Evolutionary conservation across 2,888 invertebrate genomes (phyloP), one percentile per base, ranked within the genome.

Genomic region (Diogma glabrata): DNA sequence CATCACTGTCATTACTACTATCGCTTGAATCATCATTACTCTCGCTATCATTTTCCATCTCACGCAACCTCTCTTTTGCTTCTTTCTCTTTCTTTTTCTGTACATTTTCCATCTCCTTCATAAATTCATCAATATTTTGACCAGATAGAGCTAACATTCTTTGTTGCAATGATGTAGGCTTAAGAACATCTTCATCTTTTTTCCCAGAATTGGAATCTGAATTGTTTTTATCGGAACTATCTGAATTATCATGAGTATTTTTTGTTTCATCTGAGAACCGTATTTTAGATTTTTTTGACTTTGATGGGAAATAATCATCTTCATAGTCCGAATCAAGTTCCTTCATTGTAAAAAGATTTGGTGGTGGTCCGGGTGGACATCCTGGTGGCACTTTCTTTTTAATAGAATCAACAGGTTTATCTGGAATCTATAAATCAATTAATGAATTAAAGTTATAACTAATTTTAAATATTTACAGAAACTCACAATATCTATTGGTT

Each of bases 81-180:
- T 82, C 82, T n/a, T 76, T 70, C 62, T 81, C 86, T 55, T 82
- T 76, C 64, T 85, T 86, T 62, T 81, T 81, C 58, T 87, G 87
- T 0, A 85, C 87, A 54, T 83, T 85, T 69, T 89, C 89, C 87
- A 87, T 89, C 74, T 91, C 91, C 63, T 88, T 85, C 87, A 91
- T 90, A 60, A 91, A 91, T 56, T 87, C 87, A 60, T 92, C 92
- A 17, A 92, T 87, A 62, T 91, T 90, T 70, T 93, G 91, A 1
- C 91, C 90, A 10, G 89, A 87, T 61, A 90, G 77, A n/a, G 84
- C 84, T 60, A 90, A 71, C 88, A 90, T 90, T 58, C 87, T 82
- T 60, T 89, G 87, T 63, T 91, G 90, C 26, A 91, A 66, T 0
- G 85, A 81, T 1, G 85, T 86, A 0, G 87, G 86, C 63, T 85